Conservation (phyloP, 2,888 invertebrate genomes). For the Nomada hirtipes region DNA sequence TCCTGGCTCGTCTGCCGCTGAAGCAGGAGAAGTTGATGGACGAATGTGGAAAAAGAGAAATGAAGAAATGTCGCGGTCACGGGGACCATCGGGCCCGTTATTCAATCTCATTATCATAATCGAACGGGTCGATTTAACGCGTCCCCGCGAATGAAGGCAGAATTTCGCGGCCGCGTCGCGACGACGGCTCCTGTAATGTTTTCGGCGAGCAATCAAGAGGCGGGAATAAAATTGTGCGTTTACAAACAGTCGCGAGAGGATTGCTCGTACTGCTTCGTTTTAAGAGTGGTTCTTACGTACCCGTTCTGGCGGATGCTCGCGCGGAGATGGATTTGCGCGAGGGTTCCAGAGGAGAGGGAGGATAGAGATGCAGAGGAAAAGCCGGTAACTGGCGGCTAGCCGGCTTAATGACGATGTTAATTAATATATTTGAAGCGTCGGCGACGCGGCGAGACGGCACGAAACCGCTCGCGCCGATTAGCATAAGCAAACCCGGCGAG, state of each 20-base stretch:
- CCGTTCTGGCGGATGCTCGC: not conserved
- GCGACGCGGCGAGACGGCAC: slow-evolving; percentile 61
- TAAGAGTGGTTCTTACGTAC: slow-evolving; percentile 10
- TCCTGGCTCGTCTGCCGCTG: not conserved
- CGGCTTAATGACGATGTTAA: slow-evolving; percentile 83
- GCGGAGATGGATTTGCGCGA: slow-evolving; percentile 8
- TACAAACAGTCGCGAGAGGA: slow-evolving; percentile 51
- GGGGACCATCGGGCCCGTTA: slow-evolving; percentile 43
- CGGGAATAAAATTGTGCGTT: slow-evolving; percentile 52
- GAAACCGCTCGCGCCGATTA: slow-evolving; percentile 77
- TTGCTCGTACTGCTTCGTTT: slow-evolving; percentile 11
- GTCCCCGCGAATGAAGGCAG: slow-evolving; percentile 54
- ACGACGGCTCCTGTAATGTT: slow-evolving; percentile 49
- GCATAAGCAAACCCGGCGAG: slow-evolving; percentile 81
- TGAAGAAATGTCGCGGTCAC: not conserved
- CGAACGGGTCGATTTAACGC: slow-evolving; percentile 58
- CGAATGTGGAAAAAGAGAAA: too few relatives aligned
- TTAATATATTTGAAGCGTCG: slow-evolving; percentile 82
- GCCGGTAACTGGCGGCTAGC: slow-evolving; percentile 55
- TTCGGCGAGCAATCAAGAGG: slow-evolving; percentile 24
- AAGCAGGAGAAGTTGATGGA: not conserved
- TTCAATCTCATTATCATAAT: slow-evolving; percentile 67
- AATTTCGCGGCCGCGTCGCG: slow-evolving; percentile 22
- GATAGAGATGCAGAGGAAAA: slow-evolving; percentile 41
- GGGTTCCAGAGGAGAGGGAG: slow-evolving; percentile 11